These are phyloP conservation scores for Zygaena filipendulae DNA, from an alignment of 2,888 invertebrate species.

Conservation along the genomic window DNA sequence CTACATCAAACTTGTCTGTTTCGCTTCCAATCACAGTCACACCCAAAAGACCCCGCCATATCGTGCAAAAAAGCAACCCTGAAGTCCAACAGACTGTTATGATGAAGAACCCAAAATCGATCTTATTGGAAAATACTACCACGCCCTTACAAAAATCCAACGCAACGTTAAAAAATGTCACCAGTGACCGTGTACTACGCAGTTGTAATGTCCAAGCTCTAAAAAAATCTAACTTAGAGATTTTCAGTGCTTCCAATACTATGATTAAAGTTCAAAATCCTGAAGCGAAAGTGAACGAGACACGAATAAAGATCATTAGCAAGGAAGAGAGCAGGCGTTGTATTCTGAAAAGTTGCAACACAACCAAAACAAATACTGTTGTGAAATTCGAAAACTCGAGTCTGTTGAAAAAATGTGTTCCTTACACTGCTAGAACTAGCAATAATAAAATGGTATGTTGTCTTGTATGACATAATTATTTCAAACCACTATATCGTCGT, in stretches of 20 bases:
- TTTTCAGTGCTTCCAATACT: conserved; percentile 14
- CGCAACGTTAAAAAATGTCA: no score
- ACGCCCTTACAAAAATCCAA: conserved; percentile 4
- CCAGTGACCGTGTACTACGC: conserved; percentile 37
- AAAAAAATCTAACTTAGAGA: conserved; percentile 20
- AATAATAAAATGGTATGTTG: no score
- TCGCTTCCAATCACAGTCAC: conserved; percentile 35
- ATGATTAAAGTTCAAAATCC: conserved; percentile 17
- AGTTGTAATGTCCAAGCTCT: conserved; percentile 27
- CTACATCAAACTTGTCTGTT: conserved; percentile 22
- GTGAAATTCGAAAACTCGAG: no score
- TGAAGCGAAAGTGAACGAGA: conserved; percentile 12
- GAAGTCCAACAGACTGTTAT: conserved; percentile 17
- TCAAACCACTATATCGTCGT: no score
- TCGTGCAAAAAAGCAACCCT: conserved; percentile 21
- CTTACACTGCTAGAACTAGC: no score
- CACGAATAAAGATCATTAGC: conserved; percentile 16
- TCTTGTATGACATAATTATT: no score
- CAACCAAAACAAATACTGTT: no score
- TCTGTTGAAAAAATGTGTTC: no score
- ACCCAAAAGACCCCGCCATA: conserved; percentile 24
- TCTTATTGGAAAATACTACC: conserved; percentile 9
- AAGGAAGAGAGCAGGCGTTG: conserved; percentile 9
- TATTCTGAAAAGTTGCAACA: conserved; percentile 13
- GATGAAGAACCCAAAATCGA: conserved; percentile 18